Conservation (phyloP, 37 sponge, comb jelly and placozoan species). For the Lycopodina hypogea region DNA sequence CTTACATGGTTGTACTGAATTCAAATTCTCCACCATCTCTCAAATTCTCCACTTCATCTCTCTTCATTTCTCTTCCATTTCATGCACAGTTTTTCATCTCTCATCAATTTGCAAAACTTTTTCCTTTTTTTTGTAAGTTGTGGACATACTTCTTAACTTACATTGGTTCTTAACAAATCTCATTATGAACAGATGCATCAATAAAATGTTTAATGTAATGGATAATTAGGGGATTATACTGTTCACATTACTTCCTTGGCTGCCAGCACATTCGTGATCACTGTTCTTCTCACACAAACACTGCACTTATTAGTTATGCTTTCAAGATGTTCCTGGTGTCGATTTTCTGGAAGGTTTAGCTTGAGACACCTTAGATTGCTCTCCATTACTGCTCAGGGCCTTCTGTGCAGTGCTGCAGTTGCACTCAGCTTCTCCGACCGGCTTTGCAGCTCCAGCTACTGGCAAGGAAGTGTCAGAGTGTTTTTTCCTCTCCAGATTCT, state of each 20-base stretch:
- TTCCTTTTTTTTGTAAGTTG: no score
- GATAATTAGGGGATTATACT: no score
- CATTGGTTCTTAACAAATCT: no score
- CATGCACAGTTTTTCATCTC: no score
- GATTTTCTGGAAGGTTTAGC: no score
- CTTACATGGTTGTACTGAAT: constrained; percentile 47
- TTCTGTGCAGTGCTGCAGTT: background rate
- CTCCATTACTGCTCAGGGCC: background rate
- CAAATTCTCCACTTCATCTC: background rate
- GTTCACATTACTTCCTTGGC: background rate
- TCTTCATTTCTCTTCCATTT: constrained; percentile 10
- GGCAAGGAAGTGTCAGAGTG: background rate
- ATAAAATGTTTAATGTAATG: no score
- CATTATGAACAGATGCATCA: no score
- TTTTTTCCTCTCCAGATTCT: constrained; percentile 28
- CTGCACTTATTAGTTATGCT: no score
- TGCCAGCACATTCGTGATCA: background rate
- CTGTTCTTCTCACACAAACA: background rate
- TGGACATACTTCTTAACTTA: no score
- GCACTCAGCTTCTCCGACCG: background rate
- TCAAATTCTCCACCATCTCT: background rate
- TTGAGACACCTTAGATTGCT: no score
- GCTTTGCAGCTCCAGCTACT: constrained; percentile 18
- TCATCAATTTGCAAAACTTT: no score
- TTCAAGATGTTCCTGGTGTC: no score